Conservation (phyloP, 2,888 invertebrate genomes). For the Boloria selene region DNA sequence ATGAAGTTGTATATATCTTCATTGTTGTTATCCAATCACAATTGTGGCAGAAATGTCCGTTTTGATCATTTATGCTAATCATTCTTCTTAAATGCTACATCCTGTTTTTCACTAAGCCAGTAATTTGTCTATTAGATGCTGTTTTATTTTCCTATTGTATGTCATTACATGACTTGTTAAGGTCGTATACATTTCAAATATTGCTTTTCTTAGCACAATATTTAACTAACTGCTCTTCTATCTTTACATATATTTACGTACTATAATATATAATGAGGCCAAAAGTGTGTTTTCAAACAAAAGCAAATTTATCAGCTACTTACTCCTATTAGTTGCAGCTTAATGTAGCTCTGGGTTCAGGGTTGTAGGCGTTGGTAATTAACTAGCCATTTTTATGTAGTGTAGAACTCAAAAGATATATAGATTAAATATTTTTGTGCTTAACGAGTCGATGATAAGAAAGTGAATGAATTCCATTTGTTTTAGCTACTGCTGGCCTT, state of each 20-base stretch:
- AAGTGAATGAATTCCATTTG: slow-evolving; percentile 1
- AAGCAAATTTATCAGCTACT: too few species aligned
- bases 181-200: neutral
- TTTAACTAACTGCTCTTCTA: too few species aligned
- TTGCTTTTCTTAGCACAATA: too few species aligned
- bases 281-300: too few species aligned
- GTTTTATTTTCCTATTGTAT: slow-evolving; percentile 4
- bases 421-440: neutral
- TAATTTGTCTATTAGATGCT: slow-evolving; percentile 30
- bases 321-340: too few species aligned
- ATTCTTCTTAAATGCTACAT: slow-evolving; percentile 60
- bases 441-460: neutral
- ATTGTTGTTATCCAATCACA: slow-evolving; percentile 47
- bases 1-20: slow-evolving; percentile 45
- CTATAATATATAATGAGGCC: too few species aligned
- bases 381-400: too few species aligned
- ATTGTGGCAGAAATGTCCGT: slow-evolving; percentile 56
- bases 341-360: too few species aligned
- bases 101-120: slow-evolving; percentile 56
- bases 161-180: neutral
- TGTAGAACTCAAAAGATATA: neutral
- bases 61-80: slow-evolving; percentile 60
- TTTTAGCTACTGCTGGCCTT: slow-evolving; percentile 84
- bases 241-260: too few species aligned
- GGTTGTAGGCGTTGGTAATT: too few species aligned